Evolutionary conservation across 2,113 vertebrate species (phyloP).

Genomic region (Halichoeres trimaculatus): DNA sequence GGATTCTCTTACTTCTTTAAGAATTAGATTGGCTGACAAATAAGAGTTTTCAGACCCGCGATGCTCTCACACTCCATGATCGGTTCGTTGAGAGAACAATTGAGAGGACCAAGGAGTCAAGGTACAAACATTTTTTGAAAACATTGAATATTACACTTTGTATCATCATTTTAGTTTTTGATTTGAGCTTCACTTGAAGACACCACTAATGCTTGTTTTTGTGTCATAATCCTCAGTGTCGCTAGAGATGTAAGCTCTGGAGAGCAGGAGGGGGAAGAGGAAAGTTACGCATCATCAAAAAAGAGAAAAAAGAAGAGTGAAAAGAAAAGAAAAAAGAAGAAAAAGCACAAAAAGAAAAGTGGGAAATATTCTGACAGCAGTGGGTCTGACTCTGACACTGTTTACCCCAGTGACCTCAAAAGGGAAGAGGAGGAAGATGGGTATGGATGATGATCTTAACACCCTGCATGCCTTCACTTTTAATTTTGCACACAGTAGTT

Average conservation of each 20-base stretch:
- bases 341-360: conserved; percentile 81
- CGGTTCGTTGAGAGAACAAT: conserved; percentile 66
- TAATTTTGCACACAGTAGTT: not conserved
- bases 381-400: conserved; percentile 74
- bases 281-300: conserved; percentile 65
- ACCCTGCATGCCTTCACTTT: not conserved
- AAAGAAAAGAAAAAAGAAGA: conserved; percentile 87
- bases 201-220: not conserved
- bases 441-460: conserved; percentile 30
- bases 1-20: conserved; percentile 50
- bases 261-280: conserved; percentile 50
- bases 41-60: conserved; percentile 87
- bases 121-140: conserved; percentile 45
- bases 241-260: conserved; percentile 68
- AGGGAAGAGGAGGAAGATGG: conserved; percentile 55
- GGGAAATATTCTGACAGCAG: conserved; percentile 73
- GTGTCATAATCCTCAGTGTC: conserved; percentile 30
- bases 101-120: conserved; percentile 47
- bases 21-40: conserved; percentile 93
- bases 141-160: not conserved
- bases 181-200: no score
- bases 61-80: conserved; percentile 82
- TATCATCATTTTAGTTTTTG: no score
- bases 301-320: conserved; percentile 86
- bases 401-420: conserved; percentile 82